Evolutionary conservation across 2,113 vertebrate genomes (phyloP).

Genomic region (Pseudorhombus dupliciocellatus): DNA sequence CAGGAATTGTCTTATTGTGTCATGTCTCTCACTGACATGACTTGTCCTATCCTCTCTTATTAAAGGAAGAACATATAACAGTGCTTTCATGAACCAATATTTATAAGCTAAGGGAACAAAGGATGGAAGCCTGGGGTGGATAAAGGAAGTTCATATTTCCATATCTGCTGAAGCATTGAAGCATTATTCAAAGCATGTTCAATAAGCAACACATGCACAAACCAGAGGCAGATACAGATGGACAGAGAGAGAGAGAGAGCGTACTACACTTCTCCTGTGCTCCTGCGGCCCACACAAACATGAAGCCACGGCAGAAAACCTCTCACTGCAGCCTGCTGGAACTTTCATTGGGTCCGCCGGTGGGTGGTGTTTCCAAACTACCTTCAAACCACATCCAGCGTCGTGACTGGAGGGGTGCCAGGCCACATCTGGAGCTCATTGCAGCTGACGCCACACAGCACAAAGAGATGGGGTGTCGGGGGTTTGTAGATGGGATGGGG

Average conservation of each 20-base stretch:
- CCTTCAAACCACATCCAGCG: conserved; percentile 81
- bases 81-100: conserved; percentile 9
- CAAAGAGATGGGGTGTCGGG: conserved; percentile 66
- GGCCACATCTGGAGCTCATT: conserved; percentile 85
- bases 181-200: conserved; percentile 57
- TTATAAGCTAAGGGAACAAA: conserved; percentile 34
- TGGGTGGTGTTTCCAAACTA: conserved; percentile 79
- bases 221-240: conserved; percentile 31
- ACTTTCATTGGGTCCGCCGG: conserved; percentile 78
- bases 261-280: not conserved
- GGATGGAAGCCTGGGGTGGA: conserved; percentile 32
- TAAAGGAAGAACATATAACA: conserved; percentile 8
- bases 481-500: conserved; percentile 26
- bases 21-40: not conserved
- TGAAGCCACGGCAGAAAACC: conserved; percentile 36
- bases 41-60: conserved; percentile 6
- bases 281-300: conserved; percentile 23
- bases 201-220: conserved; percentile 60
- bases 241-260: not conserved
- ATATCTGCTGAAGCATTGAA: conserved; percentile 54
- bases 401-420: conserved; percentile 75
- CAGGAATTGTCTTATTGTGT: conserved; percentile 3
- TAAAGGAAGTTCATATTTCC: conserved; percentile 48
- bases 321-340: conserved; percentile 60
- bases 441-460: conserved; percentile 82